These are phyloP conservation scores for Drosophila tropicalis DNA, from an alignment of 1,140 invertebrate genomes.

Conservation along the genomic window DNA sequence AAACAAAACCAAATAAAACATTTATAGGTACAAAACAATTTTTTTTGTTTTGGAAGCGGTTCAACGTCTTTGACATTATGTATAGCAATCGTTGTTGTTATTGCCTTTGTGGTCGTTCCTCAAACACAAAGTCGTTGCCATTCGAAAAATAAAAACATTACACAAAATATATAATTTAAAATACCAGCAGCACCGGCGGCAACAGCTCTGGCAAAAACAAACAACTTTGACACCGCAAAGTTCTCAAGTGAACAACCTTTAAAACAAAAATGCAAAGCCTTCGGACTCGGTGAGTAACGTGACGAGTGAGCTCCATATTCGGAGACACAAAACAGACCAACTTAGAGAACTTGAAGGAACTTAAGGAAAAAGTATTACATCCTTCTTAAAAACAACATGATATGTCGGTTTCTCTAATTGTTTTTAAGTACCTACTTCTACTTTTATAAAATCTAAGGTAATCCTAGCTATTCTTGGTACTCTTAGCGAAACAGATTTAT, in stretches of 20 bases:
- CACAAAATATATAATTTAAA: constrained; percentile 21
- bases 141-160: constrained; percentile 34
- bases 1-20: constrained; percentile 15
- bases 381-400: too few relatives aligned
- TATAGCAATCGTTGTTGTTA: constrained; percentile 23
- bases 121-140: constrained; percentile 55
- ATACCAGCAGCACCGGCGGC: not conserved
- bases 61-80: constrained; percentile 64
- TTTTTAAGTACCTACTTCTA: too few relatives aligned
- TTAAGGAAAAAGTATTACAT: too few relatives aligned
- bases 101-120: constrained; percentile 37
- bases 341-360: too few relatives aligned
- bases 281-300: not conserved
- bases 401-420: too few relatives aligned
- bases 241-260: constrained; percentile 63
- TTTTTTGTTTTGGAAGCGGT: constrained; percentile 44
- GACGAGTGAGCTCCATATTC: constrained; percentile 2
- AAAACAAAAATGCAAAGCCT: constrained; percentile 14
- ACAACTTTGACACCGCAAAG: constrained; percentile 52
- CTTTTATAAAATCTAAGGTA: too few relatives aligned
- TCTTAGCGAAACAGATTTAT: too few relatives aligned
- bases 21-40: not conserved
- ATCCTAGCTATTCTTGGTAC: too few relatives aligned
- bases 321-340: not conserved
- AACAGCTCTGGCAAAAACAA: constrained; percentile 18